Conservation (phyloP, 53 echinoderm and acorn worm species). For the Mesocentrotus franciscanus region DNA sequence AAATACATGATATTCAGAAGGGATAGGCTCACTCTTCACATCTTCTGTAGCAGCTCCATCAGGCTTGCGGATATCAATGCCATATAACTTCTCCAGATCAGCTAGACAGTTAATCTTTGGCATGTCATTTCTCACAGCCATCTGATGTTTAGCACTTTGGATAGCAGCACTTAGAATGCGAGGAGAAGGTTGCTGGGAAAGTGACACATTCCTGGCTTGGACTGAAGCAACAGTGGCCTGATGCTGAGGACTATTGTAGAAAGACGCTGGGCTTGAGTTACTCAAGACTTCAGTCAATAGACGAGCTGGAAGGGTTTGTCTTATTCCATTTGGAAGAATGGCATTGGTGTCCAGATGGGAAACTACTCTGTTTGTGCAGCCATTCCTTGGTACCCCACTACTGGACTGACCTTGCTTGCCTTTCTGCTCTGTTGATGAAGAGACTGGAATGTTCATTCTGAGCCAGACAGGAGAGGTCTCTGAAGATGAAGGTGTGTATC, state of each 20-base stretch:
- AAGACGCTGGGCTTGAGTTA: slow-evolving; percentile 72
- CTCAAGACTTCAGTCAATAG: slow-evolving; percentile 66
- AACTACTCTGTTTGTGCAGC: slow-evolving; percentile 69
- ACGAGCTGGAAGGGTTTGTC: slow-evolving; percentile 70
- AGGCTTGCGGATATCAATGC: slow-evolving; percentile 82
- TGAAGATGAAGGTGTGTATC: slow-evolving; percentile 67
- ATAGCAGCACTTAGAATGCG: slow-evolving; percentile 83
- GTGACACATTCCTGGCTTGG: slow-evolving; percentile 57
- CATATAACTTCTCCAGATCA: slow-evolving; percentile 66
- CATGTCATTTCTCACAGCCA: slow-evolving; percentile 71
- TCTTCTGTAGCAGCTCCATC: slow-evolving; percentile 94
- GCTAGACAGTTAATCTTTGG: slow-evolving; percentile 64
- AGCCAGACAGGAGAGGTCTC: slow-evolving; percentile 93
- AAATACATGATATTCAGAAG: slow-evolving; percentile 3
- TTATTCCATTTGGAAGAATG: slow-evolving; percentile 71
- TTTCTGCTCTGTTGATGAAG: slow-evolving; percentile 55
- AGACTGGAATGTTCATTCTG: slow-evolving; percentile 76
- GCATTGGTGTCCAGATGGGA: slow-evolving; percentile 70
- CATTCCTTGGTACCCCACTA: slow-evolving; percentile 58
- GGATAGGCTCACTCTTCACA: slow-evolving; percentile 70
- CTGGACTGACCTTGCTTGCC: slow-evolving; percentile 43
- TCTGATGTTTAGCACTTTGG: slow-evolving; percentile 78
- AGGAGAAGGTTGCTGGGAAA: slow-evolving; percentile 82
- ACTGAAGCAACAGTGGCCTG: slow-evolving; percentile 54
- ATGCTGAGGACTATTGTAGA: slow-evolving; percentile 80